phyloP scores from a whole-genome alignment of 2,797 vertebrate genomes.

The Lagocephalus sceleratus region DNA sequence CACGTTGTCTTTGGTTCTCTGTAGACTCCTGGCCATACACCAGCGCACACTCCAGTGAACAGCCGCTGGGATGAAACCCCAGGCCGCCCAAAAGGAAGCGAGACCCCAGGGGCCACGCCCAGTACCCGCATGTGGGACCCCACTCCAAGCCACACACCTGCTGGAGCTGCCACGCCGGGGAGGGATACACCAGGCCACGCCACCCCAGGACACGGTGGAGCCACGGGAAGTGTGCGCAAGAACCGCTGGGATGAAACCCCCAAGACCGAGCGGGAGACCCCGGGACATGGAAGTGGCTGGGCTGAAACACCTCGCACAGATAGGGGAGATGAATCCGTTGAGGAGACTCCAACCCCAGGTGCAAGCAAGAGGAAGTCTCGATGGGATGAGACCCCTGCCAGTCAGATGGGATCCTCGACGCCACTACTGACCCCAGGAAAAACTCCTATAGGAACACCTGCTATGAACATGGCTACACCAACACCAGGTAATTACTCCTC shows the following conservation, averaged over 20 bases:
- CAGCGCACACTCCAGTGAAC: conserved; percentile 95
- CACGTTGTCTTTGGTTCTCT: background rate
- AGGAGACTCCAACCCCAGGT: conserved; percentile 95
- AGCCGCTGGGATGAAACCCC: conserved; percentile 97
- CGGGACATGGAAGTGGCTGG: conserved; percentile 97
- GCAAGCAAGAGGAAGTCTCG: conserved; percentile 97
- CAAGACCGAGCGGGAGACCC: conserved; percentile 97
- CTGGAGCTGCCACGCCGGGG: conserved; percentile 93
- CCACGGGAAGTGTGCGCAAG: conserved; percentile 93
- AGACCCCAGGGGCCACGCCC: conserved; percentile 96
- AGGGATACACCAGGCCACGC: conserved; percentile 95
- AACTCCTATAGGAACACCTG: conserved; percentile 95
- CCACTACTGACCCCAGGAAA: conserved; percentile 96
- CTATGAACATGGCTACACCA: conserved; percentile 99
- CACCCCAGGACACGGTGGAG: conserved; percentile 92
- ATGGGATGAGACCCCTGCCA: conserved; percentile 97
- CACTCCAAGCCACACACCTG: conserved; percentile 95
- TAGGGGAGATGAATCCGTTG: conserved; percentile 94
- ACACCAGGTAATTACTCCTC: conserved; percentile 83
- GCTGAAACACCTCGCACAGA: conserved; percentile 96
- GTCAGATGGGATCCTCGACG: conserved; percentile 98
- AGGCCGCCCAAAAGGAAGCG: conserved; percentile 92
- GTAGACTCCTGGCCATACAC: conserved; percentile 86
- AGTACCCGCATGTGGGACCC: conserved; percentile 98
- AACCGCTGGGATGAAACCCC: conserved; percentile 99